These are phyloP conservation scores for Urocitellus parryii DNA, from an alignment of 2,113 vertebrate genomes.

Conservation along the genomic window DNA sequence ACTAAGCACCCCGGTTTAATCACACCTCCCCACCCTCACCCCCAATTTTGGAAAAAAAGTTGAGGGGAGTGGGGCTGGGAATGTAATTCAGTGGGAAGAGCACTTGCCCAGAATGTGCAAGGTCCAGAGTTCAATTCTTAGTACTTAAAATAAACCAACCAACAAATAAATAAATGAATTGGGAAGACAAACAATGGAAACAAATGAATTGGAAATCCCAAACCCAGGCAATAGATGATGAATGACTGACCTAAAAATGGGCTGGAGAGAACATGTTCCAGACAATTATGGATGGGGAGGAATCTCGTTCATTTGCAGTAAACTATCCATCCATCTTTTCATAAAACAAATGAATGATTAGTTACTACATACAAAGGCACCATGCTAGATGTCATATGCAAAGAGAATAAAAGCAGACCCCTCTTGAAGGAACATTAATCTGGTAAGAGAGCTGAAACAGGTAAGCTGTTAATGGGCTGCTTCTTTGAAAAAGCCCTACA, in stretches of 20 bases:
- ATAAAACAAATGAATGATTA: neutral
- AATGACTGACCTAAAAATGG: neutral
- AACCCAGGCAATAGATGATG: neutral
- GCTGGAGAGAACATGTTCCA: too few relatives aligned
- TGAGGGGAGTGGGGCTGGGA: too few relatives aligned
- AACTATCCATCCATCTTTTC: neutral
- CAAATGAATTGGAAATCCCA: neutral
- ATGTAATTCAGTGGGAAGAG: too few relatives aligned
- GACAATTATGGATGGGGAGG: neutral
- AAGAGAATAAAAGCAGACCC: neutral
- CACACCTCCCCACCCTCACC: too few relatives aligned
- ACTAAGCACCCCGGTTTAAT: too few relatives aligned
- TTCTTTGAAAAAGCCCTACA: too few relatives aligned
- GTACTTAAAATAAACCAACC: too few relatives aligned
- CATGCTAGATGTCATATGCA: neutral
- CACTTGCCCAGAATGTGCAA: too few relatives aligned
- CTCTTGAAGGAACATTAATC: neutral
- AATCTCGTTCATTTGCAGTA: neutral
- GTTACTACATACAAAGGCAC: neutral
- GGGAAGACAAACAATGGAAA: too few relatives aligned
- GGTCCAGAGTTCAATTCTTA: too few relatives aligned
- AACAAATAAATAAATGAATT: too few relatives aligned
- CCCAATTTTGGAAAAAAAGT: too few relatives aligned
- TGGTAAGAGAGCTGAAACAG: neutral
- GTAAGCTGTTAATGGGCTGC: neutral